Percentiles rank a stretch among this genome's conserved stretches.
These are phyloP conservation scores for Trachelus troglodyta DNA, from an alignment of 2,888 invertebrate genomes.

Conservation along the genomic window DNA sequence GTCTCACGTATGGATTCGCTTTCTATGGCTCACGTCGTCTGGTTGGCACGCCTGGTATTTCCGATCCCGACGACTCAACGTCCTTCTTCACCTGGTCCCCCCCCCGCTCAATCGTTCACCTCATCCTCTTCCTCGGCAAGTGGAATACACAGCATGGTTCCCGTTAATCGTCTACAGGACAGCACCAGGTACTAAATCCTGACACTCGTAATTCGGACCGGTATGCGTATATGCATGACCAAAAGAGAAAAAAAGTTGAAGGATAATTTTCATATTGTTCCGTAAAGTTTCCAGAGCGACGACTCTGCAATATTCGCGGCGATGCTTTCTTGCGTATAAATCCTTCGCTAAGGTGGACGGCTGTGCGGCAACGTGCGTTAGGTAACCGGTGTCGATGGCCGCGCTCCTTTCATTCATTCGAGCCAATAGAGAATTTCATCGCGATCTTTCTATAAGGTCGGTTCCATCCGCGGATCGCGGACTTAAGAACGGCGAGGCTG, in stretches of 20 bases:
- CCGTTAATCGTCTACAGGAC: not conserved
- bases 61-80: not conserved
- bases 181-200: not conserved
- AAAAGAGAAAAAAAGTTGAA: not conserved
- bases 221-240: too few relatives aligned
- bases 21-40: not conserved
- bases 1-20: not conserved
- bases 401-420: not conserved
- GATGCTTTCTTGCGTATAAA: not conserved
- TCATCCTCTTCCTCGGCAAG: not conserved
- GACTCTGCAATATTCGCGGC: not conserved
- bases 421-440: not conserved
- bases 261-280: not conserved
- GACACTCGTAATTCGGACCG: not conserved
- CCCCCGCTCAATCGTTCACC: not conserved
- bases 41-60: not conserved
- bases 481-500: not conserved
- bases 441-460: not conserved
- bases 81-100: not conserved
- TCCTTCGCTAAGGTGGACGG: not conserved
- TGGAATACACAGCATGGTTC: not conserved
- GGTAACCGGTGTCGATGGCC: not conserved
- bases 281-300: not conserved
- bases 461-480: not conserved
- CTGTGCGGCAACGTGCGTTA: not conserved